Evolutionary conservation across 64 coral and sea anemone species (phyloP).

Genomic region (Stichodactyla helianthus): DNA sequence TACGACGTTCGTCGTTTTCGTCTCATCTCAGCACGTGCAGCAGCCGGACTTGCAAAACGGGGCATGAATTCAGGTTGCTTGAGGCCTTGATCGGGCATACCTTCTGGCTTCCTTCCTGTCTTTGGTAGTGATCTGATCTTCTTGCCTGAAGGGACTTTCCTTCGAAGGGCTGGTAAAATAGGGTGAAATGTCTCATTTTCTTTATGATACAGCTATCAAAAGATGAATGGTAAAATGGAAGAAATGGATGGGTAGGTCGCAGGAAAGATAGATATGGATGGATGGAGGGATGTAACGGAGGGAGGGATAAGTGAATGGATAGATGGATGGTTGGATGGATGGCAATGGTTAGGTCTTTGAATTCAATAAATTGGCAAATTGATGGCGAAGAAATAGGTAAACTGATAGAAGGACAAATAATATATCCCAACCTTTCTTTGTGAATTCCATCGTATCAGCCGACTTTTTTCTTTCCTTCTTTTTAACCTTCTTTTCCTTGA

Average conservation of each 20-base stretch:
- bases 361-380: too few species aligned
- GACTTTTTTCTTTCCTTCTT: constrained; percentile 12
- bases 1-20: neutral
- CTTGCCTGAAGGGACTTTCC: neutral
- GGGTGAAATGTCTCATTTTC: neutral
- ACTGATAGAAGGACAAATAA: too few species aligned
- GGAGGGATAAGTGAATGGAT: neutral
- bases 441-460: neutral
- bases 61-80: neutral
- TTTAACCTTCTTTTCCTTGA: constrained; percentile 10
- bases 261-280: too few species aligned
- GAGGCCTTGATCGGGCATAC: neutral
- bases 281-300: neutral
- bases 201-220: neutral
- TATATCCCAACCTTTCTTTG: neutral
- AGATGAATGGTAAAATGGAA: neutral
- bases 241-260: too few species aligned
- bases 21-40: neutral
- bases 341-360: too few species aligned
- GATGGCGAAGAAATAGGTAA: too few species aligned
- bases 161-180: neutral
- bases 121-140: neutral
- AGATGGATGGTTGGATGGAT: neutral
- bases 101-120: neutral
- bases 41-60: neutral